A percentile compares a stretch with the other conserved stretches of the same genome.
phyloP scores from a whole-genome alignment of 2,797 vertebrate genomes.

The Centroberyx gerrardi region DNA sequence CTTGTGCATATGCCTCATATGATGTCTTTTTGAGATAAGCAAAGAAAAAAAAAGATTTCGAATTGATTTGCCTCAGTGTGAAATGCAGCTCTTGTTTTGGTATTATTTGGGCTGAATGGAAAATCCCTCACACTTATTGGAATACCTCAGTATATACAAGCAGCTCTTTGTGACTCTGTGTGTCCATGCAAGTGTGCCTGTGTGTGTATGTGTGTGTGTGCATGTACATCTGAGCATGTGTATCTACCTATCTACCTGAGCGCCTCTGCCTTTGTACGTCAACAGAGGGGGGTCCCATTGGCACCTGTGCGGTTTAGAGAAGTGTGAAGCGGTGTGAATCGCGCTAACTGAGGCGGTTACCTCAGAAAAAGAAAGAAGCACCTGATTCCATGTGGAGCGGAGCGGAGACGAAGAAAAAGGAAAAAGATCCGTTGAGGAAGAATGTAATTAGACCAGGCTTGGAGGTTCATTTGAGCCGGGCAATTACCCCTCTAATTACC shows the following conservation, averaged over 20 bases:
- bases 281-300: constrained; percentile 8
- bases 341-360: constrained; percentile 33
- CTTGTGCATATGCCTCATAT: constrained; percentile 11
- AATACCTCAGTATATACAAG: background rate
- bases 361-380: constrained; percentile 49
- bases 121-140: constrained; percentile 22
- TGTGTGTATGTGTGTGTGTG: constrained; percentile 3
- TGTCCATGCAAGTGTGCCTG: background rate
- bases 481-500: constrained; percentile 81
- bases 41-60: constrained; percentile 19
- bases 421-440: constrained; percentile 50
- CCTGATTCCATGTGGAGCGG: constrained; percentile 55
- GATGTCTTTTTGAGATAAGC: constrained; percentile 27
- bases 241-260: background rate
- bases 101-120: constrained; percentile 22
- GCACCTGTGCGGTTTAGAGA: constrained; percentile 52
- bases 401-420: constrained; percentile 10
- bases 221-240: background rate
- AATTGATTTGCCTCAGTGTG: constrained; percentile 31
- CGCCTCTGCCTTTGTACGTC: background rate
- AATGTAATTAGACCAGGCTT: constrained; percentile 77
- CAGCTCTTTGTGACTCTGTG: background rate
- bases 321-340: constrained; percentile 18
- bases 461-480: constrained; percentile 65
- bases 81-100: background rate